These are phyloP conservation scores for Chaetops frenatus DNA, from an alignment of 2,113 vertebrate genomes.

Conservation along the genomic window DNA sequence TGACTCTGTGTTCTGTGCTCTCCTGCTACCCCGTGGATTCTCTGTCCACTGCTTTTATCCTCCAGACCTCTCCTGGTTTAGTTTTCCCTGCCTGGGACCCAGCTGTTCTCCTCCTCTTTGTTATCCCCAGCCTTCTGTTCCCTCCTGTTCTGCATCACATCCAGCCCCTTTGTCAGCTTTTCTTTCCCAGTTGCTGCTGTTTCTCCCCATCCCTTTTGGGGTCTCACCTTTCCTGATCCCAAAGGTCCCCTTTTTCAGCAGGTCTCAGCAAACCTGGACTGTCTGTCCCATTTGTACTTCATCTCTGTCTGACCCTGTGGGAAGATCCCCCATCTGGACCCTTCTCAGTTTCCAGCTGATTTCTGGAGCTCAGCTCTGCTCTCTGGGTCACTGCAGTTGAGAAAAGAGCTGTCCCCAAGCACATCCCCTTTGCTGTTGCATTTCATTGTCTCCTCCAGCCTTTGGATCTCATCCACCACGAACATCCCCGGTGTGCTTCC, in stretches of 20 bases:
- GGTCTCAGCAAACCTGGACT: neutral
- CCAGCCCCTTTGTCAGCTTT: neutral
- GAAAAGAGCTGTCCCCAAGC: neutral
- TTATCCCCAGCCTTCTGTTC: neutral
- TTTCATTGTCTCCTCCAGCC: neutral
- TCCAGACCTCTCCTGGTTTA: neutral
- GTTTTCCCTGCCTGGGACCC: neutral
- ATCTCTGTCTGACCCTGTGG: accelerated
- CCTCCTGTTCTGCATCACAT: neutral
- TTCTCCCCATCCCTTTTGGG: neutral
- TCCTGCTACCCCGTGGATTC: neutral
- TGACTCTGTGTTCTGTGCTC: neutral
- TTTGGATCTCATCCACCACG: neutral
- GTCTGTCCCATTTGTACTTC: neutral
- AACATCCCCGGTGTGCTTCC: neutral
- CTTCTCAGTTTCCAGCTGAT: neutral
- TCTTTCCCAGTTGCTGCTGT: neutral
- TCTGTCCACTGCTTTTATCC: neutral
- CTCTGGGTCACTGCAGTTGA: accelerated
- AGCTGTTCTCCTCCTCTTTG: constrained; percentile 19
- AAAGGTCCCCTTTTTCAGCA: neutral
- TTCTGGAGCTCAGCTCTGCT: neutral
- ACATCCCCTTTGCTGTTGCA: neutral
- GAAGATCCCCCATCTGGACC: neutral
- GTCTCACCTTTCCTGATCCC: neutral